A percentile compares a stretch with the other conserved stretches of the same genome.
These are phyloP conservation scores for Mola mola DNA, from an alignment of 2,113 vertebrate genomes.

Conservation along the genomic window DNA sequence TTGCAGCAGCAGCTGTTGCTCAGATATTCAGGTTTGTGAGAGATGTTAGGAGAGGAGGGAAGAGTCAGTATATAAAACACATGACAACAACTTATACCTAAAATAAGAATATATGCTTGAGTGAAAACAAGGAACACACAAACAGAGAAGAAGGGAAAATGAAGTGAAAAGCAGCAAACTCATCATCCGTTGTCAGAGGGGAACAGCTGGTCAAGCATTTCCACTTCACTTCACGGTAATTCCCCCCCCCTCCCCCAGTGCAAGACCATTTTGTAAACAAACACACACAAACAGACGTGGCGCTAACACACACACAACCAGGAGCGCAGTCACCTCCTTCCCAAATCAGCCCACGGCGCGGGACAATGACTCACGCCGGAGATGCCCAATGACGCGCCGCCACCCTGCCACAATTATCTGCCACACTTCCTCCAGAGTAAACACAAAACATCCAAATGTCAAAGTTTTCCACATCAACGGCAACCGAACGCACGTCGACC, in stretches of 20 bases:
- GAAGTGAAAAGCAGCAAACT: constrained; percentile 24
- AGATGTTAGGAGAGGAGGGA: too few relatives aligned
- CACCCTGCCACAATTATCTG: constrained; percentile 27
- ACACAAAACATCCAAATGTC: constrained; percentile 34
- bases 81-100: too few relatives aligned
- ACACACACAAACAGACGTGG: constrained; percentile 19
- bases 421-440: constrained; percentile 13
- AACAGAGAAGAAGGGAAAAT: neutral
- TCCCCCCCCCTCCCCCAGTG: neutral
- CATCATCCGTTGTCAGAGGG: constrained; percentile 28
- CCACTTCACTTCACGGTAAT: constrained; percentile 37
- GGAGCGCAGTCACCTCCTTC: neutral
- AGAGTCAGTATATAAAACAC: too few relatives aligned
- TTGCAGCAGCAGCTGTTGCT: too few relatives aligned
- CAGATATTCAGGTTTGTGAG: too few relatives aligned
- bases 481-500: neutral
- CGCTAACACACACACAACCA: constrained; percentile 6
- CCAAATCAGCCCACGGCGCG: constrained; percentile 14
- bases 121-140: neutral
- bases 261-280: constrained; percentile 17
- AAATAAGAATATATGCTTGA: too few relatives aligned
- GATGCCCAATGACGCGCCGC: constrained; percentile 18
- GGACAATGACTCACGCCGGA: constrained; percentile 18
- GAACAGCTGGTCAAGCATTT: constrained; percentile 58
- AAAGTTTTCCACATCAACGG: neutral